Percentiles rank a stretch among this genome's conserved stretches.
Evolutionary conservation across 1,140 invertebrate species (phyloP).

Genomic region (Prorops nasuta): DNA sequence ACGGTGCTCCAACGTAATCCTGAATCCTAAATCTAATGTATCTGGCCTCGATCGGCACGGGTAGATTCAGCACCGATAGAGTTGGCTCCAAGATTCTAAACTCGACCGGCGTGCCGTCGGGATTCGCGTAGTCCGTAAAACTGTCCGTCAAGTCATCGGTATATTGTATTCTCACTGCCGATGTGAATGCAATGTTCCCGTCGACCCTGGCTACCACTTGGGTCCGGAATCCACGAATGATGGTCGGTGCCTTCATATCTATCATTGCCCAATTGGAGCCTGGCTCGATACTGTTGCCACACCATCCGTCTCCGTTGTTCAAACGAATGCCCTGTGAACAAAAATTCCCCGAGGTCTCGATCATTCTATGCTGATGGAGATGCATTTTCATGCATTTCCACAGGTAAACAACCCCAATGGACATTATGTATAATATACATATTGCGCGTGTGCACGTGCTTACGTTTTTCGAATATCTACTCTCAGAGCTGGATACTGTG

Average conservation of each 20-base stretch:
- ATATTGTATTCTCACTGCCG: constrained; percentile 83
- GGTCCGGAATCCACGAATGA: constrained; percentile 85
- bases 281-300: constrained; percentile 78
- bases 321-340: constrained; percentile 72
- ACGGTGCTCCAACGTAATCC: constrained; percentile 85
- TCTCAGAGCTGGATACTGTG: constrained; percentile 78
- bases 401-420: too few species aligned
- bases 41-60: constrained; percentile 87
- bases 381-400: too few species aligned
- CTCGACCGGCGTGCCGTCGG: constrained; percentile 88
- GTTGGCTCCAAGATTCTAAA: constrained; percentile 85
- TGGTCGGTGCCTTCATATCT: constrained; percentile 86
- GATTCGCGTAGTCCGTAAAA: constrained; percentile 88
- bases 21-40: constrained; percentile 86
- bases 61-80: constrained; percentile 84
- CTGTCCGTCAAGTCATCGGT: constrained; percentile 85
- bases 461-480: constrained; percentile 79
- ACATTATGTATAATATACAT: too few species aligned
- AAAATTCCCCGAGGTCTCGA: too few species aligned
- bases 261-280: constrained; percentile 86
- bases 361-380: too few species aligned
- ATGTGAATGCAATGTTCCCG: constrained; percentile 80
- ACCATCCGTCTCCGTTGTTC: constrained; percentile 84
- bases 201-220: constrained; percentile 79
- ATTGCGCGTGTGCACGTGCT: too few species aligned